Conservation (phyloP, 2,888 invertebrate genomes). For the Eilema sororculum region DNA sequence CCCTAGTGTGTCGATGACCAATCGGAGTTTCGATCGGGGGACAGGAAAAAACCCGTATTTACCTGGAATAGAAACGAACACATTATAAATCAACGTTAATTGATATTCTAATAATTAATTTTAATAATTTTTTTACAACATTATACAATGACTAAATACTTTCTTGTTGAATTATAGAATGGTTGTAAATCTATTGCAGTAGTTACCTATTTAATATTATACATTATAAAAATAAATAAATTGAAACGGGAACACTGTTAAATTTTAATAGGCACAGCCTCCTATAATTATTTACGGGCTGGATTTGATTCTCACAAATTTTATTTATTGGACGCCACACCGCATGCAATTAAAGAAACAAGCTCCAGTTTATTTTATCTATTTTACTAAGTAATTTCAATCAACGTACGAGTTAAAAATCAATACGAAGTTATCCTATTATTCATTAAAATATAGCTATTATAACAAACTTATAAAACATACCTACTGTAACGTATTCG, state of each 20-base stretch:
- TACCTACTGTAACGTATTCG: background rate
- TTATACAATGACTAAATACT: background rate
- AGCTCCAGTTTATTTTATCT: conserved; percentile 25
- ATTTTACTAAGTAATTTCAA: conserved; percentile 22
- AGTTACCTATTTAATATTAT: background rate
- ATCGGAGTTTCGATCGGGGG: too few relatives aligned
- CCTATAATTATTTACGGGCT: conserved; percentile 66
- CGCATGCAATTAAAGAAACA: conserved; percentile 39
- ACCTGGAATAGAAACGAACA: too few relatives aligned
- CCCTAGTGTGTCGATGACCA: too few relatives aligned
- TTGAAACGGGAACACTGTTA: conserved; percentile 73
- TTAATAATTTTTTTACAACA: too few relatives aligned
- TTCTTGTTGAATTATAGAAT: too few relatives aligned
- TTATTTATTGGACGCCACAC: conserved; percentile 65
- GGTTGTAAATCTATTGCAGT: background rate
- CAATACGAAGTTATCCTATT: conserved; percentile 9
- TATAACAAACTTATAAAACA: background rate
- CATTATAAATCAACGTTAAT: too few relatives aligned
- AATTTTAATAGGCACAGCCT: conserved; percentile 73
- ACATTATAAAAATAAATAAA: conserved; percentile 68
- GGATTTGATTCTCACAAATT: conserved; percentile 65
- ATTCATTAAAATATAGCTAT: background rate
- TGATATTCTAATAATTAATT: too few relatives aligned
- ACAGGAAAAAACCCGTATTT: too few relatives aligned
- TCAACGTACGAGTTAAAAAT: conserved; percentile 4